Evolutionary conservation across 2,113 vertebrate species (phyloP), one percentile per base, ranked within the genome.

Genomic region (Pseudorectes ferrugineus): DNA sequence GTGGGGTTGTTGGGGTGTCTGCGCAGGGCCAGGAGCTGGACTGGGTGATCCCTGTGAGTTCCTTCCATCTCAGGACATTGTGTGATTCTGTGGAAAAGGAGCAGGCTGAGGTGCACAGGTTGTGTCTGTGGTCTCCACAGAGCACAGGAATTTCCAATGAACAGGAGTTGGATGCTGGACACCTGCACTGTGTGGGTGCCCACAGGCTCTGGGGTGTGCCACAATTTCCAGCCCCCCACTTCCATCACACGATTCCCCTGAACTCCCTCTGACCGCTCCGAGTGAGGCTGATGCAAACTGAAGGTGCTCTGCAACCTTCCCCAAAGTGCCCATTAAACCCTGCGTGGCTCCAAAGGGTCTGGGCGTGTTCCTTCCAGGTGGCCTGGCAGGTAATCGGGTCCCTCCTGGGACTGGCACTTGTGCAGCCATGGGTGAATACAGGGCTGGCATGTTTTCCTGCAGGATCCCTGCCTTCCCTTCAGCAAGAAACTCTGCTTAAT

Each of bases 371-470:
- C 85, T 96, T 95, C 94, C 92, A 91, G 91, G 94, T 86, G 88
- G 80, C 86, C 89, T 93, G 95, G 94, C 95, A 94, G 88, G 83
- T 40, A 76, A 66, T 68, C 0, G 2, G 31, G n/a, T 29, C 51
- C 54, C 75, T 93, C 88, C 74, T 54, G 26, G 49, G 58, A 72
- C 2, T 3, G 42, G 62, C 66, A 52, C 24, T 52, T 95, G 91
- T 80, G 85, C 85, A 89, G 68, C 73, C 88, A 92, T 54, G 79
- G n/a, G 88, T 95, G 92, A 96, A 88, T 24, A 48, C 6, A 12
- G 31, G 77, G 59, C 54, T 94, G 88, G 59, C 72, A 21, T 14
- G 38, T 88, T 86, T 36, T 48, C 46, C 11, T 80, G 62, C 87
- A 11, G 10, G 1, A 4, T 57, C 66, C 43, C 66, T 84, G 16